Conservation (phyloP, 2,113 vertebrate genomes). For the Actenoides hombroni region DNA sequence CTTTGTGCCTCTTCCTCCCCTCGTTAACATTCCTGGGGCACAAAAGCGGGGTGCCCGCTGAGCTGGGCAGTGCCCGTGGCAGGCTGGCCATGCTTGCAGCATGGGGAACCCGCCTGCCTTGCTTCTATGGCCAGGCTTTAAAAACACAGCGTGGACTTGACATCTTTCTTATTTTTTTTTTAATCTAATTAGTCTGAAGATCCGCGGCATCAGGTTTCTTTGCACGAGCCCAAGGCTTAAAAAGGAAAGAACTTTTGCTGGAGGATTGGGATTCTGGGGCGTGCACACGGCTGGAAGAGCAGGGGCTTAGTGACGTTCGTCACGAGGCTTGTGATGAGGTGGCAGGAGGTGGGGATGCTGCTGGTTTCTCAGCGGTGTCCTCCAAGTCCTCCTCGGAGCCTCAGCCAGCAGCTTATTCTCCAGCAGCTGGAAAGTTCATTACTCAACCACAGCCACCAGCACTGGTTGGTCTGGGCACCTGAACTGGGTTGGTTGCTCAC, state of each 20-base stretch:
- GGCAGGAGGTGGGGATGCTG: not conserved
- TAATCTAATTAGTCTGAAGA: not conserved
- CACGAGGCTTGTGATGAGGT: fast-evolving
- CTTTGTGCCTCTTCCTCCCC: not conserved
- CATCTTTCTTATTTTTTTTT: not conserved
- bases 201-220: not conserved
- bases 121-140: not conserved
- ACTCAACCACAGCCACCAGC: fast-evolving
- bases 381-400: not conserved
- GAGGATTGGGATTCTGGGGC: not conserved
- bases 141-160: not conserved
- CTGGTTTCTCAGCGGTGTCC: not conserved
- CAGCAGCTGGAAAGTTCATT: not conserved
- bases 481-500: not conserved
- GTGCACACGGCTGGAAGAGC: not conserved
- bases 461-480: not conserved
- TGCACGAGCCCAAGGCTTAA: not conserved
- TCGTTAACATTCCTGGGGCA: not conserved
- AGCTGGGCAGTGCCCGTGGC: not conserved
- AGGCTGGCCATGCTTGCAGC: fast-evolving
- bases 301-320: fast-evolving
- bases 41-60: fast-evolving
- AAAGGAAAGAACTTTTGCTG: not conserved
- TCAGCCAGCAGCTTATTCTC: not conserved
- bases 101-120: fast-evolving